phyloP scores from a whole-genome alignment of 2,888 invertebrate genomes.

The Adelognathus sp. region DNA sequence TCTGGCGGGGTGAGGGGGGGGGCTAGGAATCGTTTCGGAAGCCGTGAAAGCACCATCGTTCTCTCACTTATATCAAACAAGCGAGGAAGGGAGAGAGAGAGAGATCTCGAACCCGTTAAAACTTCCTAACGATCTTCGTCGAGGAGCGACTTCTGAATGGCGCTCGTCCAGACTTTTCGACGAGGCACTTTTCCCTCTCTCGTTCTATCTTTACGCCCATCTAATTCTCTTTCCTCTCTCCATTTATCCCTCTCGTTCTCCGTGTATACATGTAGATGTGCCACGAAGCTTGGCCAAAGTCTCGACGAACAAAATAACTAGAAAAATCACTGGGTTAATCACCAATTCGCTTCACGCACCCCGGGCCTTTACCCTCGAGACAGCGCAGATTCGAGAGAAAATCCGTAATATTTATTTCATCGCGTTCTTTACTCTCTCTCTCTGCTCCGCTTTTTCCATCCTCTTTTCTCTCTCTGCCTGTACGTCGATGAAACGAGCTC shows the following conservation, averaged over 20 bases:
- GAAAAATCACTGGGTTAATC: slow-evolving; percentile 52
- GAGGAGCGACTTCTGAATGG: slow-evolving; percentile 73
- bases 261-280: neutral
- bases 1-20: neutral
- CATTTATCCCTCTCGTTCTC: slow-evolving; percentile 1
- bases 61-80: slow-evolving; percentile 41
- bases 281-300: slow-evolving; percentile 15
- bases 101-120: slow-evolving; percentile 75
- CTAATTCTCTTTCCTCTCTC: slow-evolving; percentile 3
- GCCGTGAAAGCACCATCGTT: slow-evolving; percentile 35
- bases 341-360: slow-evolving; percentile 39
- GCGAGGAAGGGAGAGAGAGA: slow-evolving; percentile 27
- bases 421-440: too few species aligned
- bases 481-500: neutral
- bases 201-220: slow-evolving; percentile 13
- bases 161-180: slow-evolving; percentile 59
- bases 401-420: slow-evolving; percentile 19
- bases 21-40: slow-evolving; percentile 34
- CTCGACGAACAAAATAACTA: slow-evolving; percentile 53
- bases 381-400: slow-evolving; percentile 23
- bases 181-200: slow-evolving; percentile 46
- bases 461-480: neutral
- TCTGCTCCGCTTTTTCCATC: neutral
- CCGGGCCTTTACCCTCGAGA: neutral
- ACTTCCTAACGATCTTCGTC: slow-evolving; percentile 74